Percentiles rank a stretch among this genome's conserved stretches.
Conservation (phyloP, 2,888 invertebrate species). For the Liposcelis brunnea region DNA sequence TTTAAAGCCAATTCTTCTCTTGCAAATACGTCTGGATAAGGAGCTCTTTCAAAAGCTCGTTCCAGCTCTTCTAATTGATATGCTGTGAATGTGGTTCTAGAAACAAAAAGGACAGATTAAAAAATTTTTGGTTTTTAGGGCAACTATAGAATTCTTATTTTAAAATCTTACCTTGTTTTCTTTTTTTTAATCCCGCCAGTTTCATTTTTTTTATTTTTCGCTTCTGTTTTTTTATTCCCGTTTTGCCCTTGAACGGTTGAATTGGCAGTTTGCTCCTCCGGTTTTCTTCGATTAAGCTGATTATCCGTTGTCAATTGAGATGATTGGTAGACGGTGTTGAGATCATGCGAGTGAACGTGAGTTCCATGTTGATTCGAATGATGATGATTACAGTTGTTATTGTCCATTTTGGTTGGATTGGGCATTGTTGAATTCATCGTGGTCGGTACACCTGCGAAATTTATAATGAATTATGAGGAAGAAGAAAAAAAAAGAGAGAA, state of each 20-base stretch:
- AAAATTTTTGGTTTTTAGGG: too few species aligned
- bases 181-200: conserved; percentile 81
- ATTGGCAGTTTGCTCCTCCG: conserved; percentile 30
- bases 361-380: conserved; percentile 24
- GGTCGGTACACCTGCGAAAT: conserved; percentile 1
- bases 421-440: conserved; percentile 1
- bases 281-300: conserved; percentile 12
- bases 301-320: background rate
- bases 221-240: conserved; percentile 45
- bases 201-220: conserved; percentile 50
- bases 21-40: conserved; percentile 92
- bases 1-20: conserved; percentile 84
- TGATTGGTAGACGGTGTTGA: conserved; percentile 3
- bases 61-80: conserved; percentile 88
- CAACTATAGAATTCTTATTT: background rate
- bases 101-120: conserved; percentile 21
- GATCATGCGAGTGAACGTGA: conserved; percentile 24
- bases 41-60: conserved; percentile 84
- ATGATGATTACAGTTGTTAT: conserved; percentile 19
- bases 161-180: conserved; percentile 58
- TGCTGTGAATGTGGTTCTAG: conserved; percentile 88
- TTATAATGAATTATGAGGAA: background rate
- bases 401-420: conserved; percentile 23
- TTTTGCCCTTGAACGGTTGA: conserved; percentile 23
- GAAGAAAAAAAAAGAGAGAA: conserved; percentile 8